Conservation (phyloP, 2,888 invertebrate genomes). For the Blomia tropicalis region DNA sequence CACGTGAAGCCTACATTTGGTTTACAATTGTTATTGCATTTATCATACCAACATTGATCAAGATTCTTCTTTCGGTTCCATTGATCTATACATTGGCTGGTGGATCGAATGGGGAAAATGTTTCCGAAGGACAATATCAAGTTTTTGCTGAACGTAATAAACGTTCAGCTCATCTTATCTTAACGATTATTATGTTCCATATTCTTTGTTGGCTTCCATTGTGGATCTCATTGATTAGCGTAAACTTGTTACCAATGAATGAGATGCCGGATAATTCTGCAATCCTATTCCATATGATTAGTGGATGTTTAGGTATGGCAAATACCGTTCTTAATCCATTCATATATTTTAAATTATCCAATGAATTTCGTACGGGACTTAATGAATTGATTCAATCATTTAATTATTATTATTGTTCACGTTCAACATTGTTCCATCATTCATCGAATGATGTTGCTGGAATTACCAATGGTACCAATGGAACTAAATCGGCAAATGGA, state of each 20-base stretch:
- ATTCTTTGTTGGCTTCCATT: constrained; percentile 22
- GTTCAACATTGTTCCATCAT: background rate
- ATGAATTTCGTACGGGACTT: constrained; percentile 20
- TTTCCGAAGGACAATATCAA: constrained; percentile 17
- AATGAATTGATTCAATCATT: constrained; percentile 10
- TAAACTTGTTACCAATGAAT: constrained; percentile 18
- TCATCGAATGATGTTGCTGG: background rate
- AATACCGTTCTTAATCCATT: constrained; percentile 21
- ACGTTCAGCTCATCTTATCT: constrained; percentile 18
- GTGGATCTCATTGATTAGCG: constrained; percentile 22
- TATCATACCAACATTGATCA: constrained; percentile 19
- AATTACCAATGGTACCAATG: background rate
- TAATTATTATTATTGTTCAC: constrained; percentile 7
- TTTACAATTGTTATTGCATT: constrained; percentile 21
- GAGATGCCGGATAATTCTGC: constrained; percentile 22
- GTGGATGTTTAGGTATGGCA: constrained; percentile 22
- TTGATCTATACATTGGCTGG: constrained; percentile 21
- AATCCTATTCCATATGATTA: constrained; percentile 24
- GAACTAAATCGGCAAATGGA: background rate
- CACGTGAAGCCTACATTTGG: constrained; percentile 22
- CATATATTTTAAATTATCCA: constrained; percentile 18
- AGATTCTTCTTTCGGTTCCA: constrained; percentile 18
- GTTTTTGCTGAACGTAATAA: constrained; percentile 23
- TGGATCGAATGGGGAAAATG: background rate
- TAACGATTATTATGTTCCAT: constrained; percentile 18